phyloP scores from a whole-genome alignment of 2,888 invertebrate genomes.

The Lydus trimaculatus region DNA sequence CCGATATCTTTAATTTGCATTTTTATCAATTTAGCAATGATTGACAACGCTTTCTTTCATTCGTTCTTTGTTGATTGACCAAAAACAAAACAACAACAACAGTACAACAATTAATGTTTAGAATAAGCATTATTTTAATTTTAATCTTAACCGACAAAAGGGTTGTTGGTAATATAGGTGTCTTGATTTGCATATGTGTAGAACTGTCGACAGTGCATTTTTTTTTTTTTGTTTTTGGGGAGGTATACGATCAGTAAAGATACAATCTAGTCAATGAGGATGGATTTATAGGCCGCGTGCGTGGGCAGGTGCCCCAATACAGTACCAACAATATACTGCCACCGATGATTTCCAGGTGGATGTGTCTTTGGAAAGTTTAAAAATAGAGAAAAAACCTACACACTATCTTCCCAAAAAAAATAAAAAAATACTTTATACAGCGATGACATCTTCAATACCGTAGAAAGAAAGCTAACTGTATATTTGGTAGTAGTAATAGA shows the following conservation, averaged over 20 bases:
- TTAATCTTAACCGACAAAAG: not conserved
- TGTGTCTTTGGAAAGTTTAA: conserved; percentile 31
- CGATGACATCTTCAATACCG: conserved; percentile 25
- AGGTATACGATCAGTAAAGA: conserved; percentile 38
- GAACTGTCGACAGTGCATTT: conserved; percentile 46
- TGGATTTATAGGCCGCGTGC: conserved; percentile 55
- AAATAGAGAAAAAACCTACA: not conserved
- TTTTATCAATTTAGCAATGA: not conserved
- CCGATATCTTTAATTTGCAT: not conserved
- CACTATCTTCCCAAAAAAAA: not conserved
- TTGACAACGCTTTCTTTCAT: not conserved
- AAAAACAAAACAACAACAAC: not conserved
- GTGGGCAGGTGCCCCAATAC: conserved; percentile 53
- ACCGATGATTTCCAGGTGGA: conserved; percentile 38
- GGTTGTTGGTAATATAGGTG: not conserved
- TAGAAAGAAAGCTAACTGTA: conserved; percentile 20
- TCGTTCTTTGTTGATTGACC: no score
- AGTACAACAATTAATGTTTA: not conserved
- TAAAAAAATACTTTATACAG: conserved; percentile 1
- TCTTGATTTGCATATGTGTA: conserved; percentile 47
- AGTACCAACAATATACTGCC: conserved; percentile 20
- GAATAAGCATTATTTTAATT: not conserved
- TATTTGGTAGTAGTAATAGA: not conserved
- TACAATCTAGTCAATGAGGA: conserved; percentile 43
- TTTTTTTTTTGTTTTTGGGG: conserved; percentile 25